phyloP scores from a whole-genome alignment of 2,113 vertebrate genomes.

The Bungarus multicinctus region DNA sequence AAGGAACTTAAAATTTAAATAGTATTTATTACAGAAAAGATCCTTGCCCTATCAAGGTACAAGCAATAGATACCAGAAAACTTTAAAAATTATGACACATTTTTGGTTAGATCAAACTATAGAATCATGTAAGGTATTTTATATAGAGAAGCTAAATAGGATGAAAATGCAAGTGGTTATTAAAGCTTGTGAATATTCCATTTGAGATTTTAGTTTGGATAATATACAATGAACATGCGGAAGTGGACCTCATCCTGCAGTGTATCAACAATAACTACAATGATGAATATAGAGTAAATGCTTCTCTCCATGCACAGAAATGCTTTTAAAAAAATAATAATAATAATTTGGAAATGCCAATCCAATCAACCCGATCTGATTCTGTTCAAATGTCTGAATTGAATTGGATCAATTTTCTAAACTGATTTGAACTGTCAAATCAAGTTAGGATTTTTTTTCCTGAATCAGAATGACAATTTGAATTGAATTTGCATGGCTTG shows the following conservation, averaged over 20 bases:
- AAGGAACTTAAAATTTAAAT: not conserved
- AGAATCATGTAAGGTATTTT: not conserved
- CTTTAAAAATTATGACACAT: not conserved
- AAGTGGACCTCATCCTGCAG: too few species aligned
- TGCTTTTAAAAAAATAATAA: not conserved
- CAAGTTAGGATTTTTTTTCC: not conserved
- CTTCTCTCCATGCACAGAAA: not conserved
- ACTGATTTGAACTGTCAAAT: not conserved
- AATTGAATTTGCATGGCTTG: not conserved
- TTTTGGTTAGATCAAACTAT: not conserved
- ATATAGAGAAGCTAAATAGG: not conserved
- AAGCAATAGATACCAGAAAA: not conserved
- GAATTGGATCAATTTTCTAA: not conserved
- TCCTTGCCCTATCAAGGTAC: not conserved
- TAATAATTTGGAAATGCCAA: not conserved
- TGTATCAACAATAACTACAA: too few species aligned
- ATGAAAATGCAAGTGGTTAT: not conserved
- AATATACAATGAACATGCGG: not conserved
- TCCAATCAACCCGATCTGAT: not conserved
- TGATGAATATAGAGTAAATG: not conserved
- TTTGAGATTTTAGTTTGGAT: not conserved
- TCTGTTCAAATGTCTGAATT: not conserved
- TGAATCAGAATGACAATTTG: not conserved
- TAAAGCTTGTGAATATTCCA: not conserved
- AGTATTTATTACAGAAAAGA: not conserved